Evolutionary conservation across 2,888 invertebrate genomes (phyloP).

Genomic region (Alsophila aescularia): DNA sequence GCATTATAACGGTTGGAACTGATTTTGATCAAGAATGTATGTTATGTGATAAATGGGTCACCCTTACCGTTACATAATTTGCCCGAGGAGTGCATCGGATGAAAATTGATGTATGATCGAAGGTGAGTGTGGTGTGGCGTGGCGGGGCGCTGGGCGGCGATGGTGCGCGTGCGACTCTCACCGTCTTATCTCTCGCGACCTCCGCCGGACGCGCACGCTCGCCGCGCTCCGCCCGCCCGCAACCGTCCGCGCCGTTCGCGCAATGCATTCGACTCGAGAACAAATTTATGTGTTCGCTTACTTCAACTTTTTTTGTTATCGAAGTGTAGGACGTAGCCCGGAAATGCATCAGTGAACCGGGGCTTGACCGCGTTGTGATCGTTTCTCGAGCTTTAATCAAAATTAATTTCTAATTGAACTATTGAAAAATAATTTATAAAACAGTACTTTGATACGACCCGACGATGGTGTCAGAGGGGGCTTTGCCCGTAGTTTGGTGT

Average conservation of each 20-base stretch:
- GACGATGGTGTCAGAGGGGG: slow-evolving; percentile 86
- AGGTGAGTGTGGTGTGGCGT: slow-evolving; percentile 62
- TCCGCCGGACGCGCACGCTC: slow-evolving; percentile 81
- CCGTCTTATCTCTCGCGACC: slow-evolving; percentile 84
- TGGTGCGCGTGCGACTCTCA: slow-evolving; percentile 79
- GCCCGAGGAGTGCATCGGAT: slow-evolving; percentile 70
- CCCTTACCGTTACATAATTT: slow-evolving; percentile 76
- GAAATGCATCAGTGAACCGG: slow-evolving; percentile 67
- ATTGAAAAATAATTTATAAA: slow-evolving; percentile 35
- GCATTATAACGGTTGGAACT: slow-evolving; percentile 10
- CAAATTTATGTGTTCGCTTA: slow-evolving; percentile 65
- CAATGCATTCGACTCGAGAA: slow-evolving; percentile 71
- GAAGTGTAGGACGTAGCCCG: slow-evolving; percentile 66
- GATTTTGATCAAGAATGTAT: slow-evolving; percentile 27
- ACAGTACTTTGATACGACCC: slow-evolving; percentile 49
- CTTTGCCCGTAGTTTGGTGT: slow-evolving; percentile 87
- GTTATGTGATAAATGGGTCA: slow-evolving; percentile 63
- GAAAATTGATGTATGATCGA: slow-evolving; percentile 73
- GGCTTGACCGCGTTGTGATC: slow-evolving; percentile 44
- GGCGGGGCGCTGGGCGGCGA: slow-evolving; percentile 54
- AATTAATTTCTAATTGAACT: slow-evolving; percentile 20
- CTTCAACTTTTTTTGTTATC: slow-evolving; percentile 63
- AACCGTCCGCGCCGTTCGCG: slow-evolving; percentile 62
- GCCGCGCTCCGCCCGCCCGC: slow-evolving; percentile 65
- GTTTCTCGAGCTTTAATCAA: slow-evolving; percentile 17